phyloP scores from a whole-genome alignment of 2,888 invertebrate species.

The Rhamphomyia laevipes region DNA sequence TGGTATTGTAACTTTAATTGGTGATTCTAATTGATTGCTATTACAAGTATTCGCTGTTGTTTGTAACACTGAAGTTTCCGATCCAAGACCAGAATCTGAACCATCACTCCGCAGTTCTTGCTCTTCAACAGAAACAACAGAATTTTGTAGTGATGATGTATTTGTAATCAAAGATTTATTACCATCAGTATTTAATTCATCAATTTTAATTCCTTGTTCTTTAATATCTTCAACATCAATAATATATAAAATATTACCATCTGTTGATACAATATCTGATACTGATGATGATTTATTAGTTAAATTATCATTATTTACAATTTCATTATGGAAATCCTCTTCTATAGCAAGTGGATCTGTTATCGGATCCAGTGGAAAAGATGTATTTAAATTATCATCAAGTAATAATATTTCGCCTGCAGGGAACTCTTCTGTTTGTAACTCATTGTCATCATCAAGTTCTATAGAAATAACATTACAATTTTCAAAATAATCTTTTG shows the following conservation, averaged over 20 bases:
- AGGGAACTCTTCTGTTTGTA: too few species aligned
- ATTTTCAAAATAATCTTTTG: too few species aligned
- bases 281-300: too few species aligned
- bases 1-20: neutral
- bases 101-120: slow-evolving; percentile 63
- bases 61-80: slow-evolving; percentile 44
- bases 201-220: slow-evolving; percentile 15
- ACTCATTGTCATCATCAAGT: too few species aligned
- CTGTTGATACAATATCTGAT: slow-evolving; percentile 13
- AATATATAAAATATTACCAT: slow-evolving; percentile 22
- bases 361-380: slow-evolving; percentile 23
- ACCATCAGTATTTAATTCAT: slow-evolving; percentile 31
- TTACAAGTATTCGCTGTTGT: slow-evolving; percentile 12
- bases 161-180: too few species aligned
- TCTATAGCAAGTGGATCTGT: slow-evolving; percentile 37
- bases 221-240: slow-evolving; percentile 17
- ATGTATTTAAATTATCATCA: too few species aligned
- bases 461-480: too few species aligned
- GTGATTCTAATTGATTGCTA: neutral
- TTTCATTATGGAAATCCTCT: slow-evolving; percentile 17
- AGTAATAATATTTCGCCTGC: too few species aligned
- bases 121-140: slow-evolving; percentile 38
- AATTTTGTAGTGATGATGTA: too few species aligned
- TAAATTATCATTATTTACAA: too few species aligned
- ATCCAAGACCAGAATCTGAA: slow-evolving; percentile 73